These are phyloP conservation scores for Thinocorus orbignyianus DNA, from an alignment of 2,113 vertebrate species.

Conservation along the genomic window DNA sequence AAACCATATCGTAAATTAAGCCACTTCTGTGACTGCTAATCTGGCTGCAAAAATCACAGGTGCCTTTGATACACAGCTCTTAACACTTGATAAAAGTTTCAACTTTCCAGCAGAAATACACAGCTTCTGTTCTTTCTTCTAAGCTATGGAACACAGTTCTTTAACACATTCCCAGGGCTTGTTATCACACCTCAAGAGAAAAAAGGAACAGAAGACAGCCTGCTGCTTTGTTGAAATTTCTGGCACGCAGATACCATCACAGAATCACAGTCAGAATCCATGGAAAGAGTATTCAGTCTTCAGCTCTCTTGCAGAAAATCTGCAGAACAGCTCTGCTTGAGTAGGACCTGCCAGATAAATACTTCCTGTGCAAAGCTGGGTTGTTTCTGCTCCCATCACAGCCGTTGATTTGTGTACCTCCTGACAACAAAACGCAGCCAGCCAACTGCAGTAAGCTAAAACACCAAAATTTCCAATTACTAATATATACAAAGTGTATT, in stretches of 20 bases:
- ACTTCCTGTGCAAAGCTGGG: not conserved
- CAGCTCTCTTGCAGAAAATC: not conserved
- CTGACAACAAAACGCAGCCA: not conserved
- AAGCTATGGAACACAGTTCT: not conserved
- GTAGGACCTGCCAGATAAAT: not conserved
- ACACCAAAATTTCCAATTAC: not conserved
- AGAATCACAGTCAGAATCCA: not conserved
- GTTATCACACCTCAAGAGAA: not conserved
- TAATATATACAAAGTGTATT: not conserved
- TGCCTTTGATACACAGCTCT: not conserved
- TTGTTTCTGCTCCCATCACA: not conserved
- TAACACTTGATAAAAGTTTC: not conserved
- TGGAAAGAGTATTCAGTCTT: not conserved
- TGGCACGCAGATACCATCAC: not conserved
- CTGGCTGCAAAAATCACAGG: not conserved
- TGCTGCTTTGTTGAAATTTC: not conserved
- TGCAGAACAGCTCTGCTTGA: not conserved
- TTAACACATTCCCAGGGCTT: rapidly evolving
- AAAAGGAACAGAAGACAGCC: not conserved
- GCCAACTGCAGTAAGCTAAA: not conserved
- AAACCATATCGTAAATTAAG: not conserved
- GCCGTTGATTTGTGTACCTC: rapidly evolving
- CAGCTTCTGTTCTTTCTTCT: not conserved
- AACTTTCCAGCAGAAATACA: not conserved
- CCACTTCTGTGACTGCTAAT: not conserved